phyloP scores from a whole-genome alignment of 1,140 invertebrate genomes.

The Ridgeia piscesae region DNA sequence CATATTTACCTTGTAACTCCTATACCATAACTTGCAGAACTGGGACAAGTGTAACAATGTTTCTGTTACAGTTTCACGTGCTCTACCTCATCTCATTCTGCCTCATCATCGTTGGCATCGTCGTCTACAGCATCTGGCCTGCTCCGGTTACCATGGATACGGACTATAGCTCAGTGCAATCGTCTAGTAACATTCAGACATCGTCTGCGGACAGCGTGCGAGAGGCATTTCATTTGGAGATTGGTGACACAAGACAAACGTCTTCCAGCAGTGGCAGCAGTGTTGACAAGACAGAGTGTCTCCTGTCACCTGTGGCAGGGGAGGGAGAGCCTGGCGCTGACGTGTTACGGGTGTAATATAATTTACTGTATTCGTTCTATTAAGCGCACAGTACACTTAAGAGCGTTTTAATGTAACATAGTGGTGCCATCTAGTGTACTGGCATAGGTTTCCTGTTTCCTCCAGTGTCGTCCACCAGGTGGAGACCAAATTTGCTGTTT shows the following conservation, averaged over 20 bases:
- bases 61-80: slow-evolving; percentile 72
- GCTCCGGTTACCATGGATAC: neutral
- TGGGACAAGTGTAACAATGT: slow-evolving; percentile 32
- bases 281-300: neutral
- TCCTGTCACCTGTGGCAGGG: neutral
- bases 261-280: neutral
- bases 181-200: neutral
- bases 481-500: no score
- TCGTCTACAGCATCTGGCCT: slow-evolving; percentile 63
- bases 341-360: neutral
- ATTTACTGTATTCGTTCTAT: no score
- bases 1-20: neutral
- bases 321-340: neutral
- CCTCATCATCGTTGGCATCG: slow-evolving; percentile 74
- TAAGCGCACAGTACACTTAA: no score
- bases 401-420: neutral
- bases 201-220: neutral
- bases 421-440: no score
- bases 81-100: slow-evolving; percentile 78
- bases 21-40: slow-evolving; percentile 20
- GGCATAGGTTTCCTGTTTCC: no score
- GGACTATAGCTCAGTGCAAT: neutral
- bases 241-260: neutral
- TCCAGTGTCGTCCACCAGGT: no score
- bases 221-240: neutral